Percentiles rank a stretch among this genome's conserved stretches.
Evolutionary conservation across 2,888 invertebrate genomes (phyloP).

Genomic region (Drosophila gaucha): DNA sequence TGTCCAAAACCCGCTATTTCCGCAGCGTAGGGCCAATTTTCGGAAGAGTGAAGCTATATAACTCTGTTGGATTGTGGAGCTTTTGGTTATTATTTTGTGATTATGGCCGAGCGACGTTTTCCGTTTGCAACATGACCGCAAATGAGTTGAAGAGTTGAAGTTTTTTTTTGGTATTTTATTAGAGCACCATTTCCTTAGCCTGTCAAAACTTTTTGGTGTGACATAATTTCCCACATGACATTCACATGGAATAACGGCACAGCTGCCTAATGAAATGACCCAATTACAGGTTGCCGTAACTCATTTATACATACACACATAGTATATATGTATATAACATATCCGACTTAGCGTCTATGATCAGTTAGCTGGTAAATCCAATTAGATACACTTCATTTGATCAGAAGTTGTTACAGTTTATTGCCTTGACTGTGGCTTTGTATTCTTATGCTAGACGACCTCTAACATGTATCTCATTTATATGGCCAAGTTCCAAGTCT

Average conservation of each 20-base stretch:
- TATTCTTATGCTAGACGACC: conserved; percentile 47
- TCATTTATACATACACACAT: not conserved
- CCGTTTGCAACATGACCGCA: conserved; percentile 61
- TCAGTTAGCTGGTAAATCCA: conserved; percentile 48
- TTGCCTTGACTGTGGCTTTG: conserved; percentile 59
- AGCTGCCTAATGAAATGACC: conserved; percentile 42
- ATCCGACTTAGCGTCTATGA: conserved; percentile 1
- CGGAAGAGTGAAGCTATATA: conserved; percentile 19
- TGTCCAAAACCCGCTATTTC: conserved; percentile 45
- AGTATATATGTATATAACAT: not conserved
- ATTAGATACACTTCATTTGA: conserved; percentile 46
- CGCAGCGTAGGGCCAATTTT: conserved; percentile 39
- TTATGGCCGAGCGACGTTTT: conserved; percentile 58
- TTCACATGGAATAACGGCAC: conserved; percentile 41
- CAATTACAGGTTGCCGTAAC: conserved; percentile 32
- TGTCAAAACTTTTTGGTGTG: conserved; percentile 43
- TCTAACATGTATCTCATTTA: conserved; percentile 34
- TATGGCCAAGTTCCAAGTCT: conserved; percentile 20
- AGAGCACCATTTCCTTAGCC: conserved; percentile 53
- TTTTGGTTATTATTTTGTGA: conserved; percentile 65
- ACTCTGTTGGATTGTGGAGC: conserved; percentile 42
- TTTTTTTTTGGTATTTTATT: conserved; percentile 30
- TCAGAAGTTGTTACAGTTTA: conserved; percentile 56
- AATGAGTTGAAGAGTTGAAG: conserved; percentile 40
- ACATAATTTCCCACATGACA: conserved; percentile 59